These are phyloP conservation scores for Mus minutoides DNA, from an alignment of 2,797 vertebrate genomes.

Conservation along the genomic window DNA sequence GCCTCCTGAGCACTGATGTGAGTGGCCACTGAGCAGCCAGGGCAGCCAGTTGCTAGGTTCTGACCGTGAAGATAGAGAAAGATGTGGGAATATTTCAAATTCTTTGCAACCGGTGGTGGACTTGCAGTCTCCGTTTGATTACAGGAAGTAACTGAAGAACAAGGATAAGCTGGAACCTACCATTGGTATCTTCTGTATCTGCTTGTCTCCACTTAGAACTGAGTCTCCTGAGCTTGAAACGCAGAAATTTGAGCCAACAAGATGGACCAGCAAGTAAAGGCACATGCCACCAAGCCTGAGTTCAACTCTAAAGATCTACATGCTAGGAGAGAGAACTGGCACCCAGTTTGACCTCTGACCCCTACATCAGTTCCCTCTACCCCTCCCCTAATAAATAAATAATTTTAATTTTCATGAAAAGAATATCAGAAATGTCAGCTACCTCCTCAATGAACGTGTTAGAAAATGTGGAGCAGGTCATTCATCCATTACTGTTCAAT, in stretches of 20 bases:
- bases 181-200: background rate
- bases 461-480: slow-evolving; percentile 14
- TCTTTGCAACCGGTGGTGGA: background rate
- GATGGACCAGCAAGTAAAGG: background rate
- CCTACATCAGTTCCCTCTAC: background rate
- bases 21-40: background rate
- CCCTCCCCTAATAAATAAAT: background rate
- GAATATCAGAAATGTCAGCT: slow-evolving; percentile 51
- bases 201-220: slow-evolving; percentile 14
- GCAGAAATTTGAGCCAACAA: slow-evolving; percentile 21
- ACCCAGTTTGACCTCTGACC: background rate
- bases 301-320: background rate
- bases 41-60: background rate
- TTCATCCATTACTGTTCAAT: background rate
- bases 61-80: background rate
- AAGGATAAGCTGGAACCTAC: background rate
- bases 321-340: background rate
- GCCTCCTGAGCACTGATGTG: background rate
- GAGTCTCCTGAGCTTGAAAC: slow-evolving; percentile 42
- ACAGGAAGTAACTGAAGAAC: background rate
- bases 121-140: background rate
- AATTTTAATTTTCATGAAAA: background rate
- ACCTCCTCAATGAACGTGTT: background rate
- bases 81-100: background rate
- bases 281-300: background rate